A percentile compares a stretch with the other conserved stretches of the same genome.
phyloP scores from a whole-genome alignment of 1,140 invertebrate genomes.

The Ruditapes philippinarum region DNA sequence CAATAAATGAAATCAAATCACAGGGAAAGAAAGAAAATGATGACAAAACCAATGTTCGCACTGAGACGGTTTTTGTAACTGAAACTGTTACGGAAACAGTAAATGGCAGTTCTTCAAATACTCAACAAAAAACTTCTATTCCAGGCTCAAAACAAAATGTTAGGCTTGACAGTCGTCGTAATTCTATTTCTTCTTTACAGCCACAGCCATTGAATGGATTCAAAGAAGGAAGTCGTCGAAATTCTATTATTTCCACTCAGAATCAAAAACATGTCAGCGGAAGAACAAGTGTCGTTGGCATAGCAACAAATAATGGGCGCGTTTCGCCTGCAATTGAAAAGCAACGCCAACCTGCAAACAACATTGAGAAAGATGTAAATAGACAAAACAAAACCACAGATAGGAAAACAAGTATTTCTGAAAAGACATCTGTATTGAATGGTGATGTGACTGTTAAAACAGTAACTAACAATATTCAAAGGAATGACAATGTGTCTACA shows the following conservation, averaged over 20 bases:
- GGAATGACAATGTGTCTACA: neutral
- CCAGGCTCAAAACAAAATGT: neutral
- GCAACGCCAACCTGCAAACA: neutral
- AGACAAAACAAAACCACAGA: neutral
- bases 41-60: neutral
- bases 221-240: too few relatives aligned
- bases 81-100: neutral
- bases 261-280: neutral
- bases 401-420: neutral
- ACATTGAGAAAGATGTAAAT: neutral
- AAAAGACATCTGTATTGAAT: neutral
- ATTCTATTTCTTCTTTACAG: slow-evolving; percentile 12
- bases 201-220: too few relatives aligned
- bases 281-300: slow-evolving; percentile 15
- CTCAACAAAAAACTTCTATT: neutral
- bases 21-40: neutral
- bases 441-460: neutral
- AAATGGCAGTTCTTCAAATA: neutral
- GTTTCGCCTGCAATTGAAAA: slow-evolving; percentile 23
- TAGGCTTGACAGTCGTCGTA: neutral
- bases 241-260: too few relatives aligned
- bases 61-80: neutral
- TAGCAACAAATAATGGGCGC: slow-evolving; percentile 1
- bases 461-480: neutral
- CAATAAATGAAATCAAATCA: neutral